These are phyloP conservation scores for Conops quadrifasciatus DNA, from an alignment of 2,888 invertebrate genomes.

Conservation along the genomic window DNA sequence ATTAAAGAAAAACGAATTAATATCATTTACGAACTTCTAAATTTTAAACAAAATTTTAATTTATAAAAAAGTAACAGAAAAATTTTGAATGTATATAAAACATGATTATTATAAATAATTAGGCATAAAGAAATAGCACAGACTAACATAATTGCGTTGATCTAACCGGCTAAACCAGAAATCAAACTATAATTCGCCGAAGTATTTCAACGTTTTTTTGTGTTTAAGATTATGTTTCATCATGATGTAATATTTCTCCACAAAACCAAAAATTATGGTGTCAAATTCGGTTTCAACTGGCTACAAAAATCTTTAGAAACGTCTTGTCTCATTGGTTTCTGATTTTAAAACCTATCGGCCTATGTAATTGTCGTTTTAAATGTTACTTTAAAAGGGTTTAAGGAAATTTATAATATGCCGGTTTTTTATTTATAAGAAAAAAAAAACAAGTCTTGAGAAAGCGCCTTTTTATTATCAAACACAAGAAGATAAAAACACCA, in stretches of 20 bases:
- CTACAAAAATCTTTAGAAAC: neutral
- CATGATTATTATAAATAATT: too few relatives aligned
- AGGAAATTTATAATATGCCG: neutral
- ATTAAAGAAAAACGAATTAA: too few relatives aligned
- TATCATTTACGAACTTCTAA: too few relatives aligned
- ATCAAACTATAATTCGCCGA: too few relatives aligned
- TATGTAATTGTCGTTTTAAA: neutral
- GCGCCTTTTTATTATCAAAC: slow-evolving; percentile 34
- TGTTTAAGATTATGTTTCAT: too few relatives aligned
- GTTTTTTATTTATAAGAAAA: slow-evolving; percentile 7
- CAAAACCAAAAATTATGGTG: neutral
- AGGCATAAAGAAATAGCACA: too few relatives aligned
- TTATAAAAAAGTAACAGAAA: too few relatives aligned
- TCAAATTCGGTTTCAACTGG: neutral
- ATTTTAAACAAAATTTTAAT: too few relatives aligned
- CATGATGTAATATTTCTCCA: too few relatives aligned
- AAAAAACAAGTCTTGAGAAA: slow-evolving; percentile 13
- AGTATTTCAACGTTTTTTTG: neutral
- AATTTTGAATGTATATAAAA: too few relatives aligned
- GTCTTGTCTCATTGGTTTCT: neutral
- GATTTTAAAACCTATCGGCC: neutral
- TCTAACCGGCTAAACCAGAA: too few relatives aligned
- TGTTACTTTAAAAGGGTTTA: neutral
- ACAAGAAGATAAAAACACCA: slow-evolving; percentile 30
- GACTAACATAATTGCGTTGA: too few relatives aligned